A percentile compares a stretch with the other conserved stretches of the same genome.
Conservation (phyloP, 1,140 invertebrate genomes). For the Drosophila littoralis region DNA sequence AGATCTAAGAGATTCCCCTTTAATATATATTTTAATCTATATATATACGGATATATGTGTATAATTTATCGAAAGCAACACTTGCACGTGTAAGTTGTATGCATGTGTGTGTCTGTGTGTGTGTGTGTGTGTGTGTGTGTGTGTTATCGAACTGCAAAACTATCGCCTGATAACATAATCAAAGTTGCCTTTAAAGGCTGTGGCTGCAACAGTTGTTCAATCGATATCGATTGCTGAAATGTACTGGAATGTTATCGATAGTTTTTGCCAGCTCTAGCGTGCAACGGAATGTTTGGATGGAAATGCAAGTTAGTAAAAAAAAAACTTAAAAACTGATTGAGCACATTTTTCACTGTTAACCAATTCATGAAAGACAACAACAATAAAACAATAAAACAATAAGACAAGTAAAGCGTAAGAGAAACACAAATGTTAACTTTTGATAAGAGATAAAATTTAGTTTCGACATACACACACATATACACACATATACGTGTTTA, state of each 20-base stretch:
- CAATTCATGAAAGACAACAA: background rate
- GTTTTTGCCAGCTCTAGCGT: background rate
- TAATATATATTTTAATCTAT: constrained; percentile 5
- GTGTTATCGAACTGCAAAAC: background rate
- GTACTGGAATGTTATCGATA: constrained; percentile 2
- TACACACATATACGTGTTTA: constrained; percentile 18
- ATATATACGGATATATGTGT: background rate
- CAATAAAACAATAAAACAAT: background rate
- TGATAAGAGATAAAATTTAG: background rate
- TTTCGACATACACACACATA: constrained; percentile 7
- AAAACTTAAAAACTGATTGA: too few relatives aligned
- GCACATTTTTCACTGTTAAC: too few relatives aligned
- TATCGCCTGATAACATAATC: background rate
- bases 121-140: background rate
- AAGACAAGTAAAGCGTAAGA: background rate
- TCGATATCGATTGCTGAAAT: background rate
- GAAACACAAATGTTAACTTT: background rate
- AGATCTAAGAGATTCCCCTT: constrained; percentile 17
- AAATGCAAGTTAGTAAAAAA: background rate
- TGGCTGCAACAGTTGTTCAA: too few relatives aligned
- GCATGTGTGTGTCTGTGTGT: constrained; percentile 8
- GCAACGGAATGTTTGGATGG: constrained; percentile 2
- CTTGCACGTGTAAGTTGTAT: background rate
- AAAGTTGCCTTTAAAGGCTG: too few relatives aligned
- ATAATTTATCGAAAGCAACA: constrained; percentile 16